Evolutionary conservation across 1,140 invertebrate genomes (phyloP), one percentile per base, ranked within the genome.

Genomic region (Brachionus rotundiformis): DNA sequence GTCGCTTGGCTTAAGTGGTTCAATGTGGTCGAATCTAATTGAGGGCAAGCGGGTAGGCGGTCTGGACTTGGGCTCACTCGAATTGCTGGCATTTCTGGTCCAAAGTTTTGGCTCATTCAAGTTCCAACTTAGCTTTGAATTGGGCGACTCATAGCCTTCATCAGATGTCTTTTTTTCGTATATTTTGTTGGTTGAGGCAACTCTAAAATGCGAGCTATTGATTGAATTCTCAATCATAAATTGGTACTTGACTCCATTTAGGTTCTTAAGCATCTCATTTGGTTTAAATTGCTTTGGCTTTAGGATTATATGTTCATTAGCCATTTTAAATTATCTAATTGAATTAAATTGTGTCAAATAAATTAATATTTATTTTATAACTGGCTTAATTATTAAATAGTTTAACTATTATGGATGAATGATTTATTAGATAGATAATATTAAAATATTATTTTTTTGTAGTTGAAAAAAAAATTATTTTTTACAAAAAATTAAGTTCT

Each of bases 281-380:
- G 19, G 3, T 54, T 54, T 54, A 19, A 8, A 16, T 8, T 54
- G 3, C 7, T 54, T 54, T 19, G 47, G 47, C 16, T 19, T 54
- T 54, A 54, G 47, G 97, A 96, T 77, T 94, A 93, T 81, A 91
- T 90, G 88, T 92, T 92, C 80, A 19, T 54, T 54, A 54, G n/a
- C 23, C 47, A 54, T 54, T 19, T 54, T 19, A n/a, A n/a, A n/a
- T 7, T 19, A 54, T 54, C 92, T 89, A 89, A 95, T 94, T 95
- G 86, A 82, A 91, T 91, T 84, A 59, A n/a, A n/a, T n/a, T n/a
- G n/a, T n/a, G n/a, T n/a, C n/a, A 65, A 83, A 83, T 76, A 76
- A 84, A 71, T 82, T 81, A 2, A 13, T 82, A 82, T 83, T 82
- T 82, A 81, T 81, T 39, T 76, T 77, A 41, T 80, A 19, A 63